Percentiles rank a stretch among this genome's conserved stretches.
Evolutionary conservation across 1,140 invertebrate species (phyloP).

Genomic region (Lutraria rhynchaena): DNA sequence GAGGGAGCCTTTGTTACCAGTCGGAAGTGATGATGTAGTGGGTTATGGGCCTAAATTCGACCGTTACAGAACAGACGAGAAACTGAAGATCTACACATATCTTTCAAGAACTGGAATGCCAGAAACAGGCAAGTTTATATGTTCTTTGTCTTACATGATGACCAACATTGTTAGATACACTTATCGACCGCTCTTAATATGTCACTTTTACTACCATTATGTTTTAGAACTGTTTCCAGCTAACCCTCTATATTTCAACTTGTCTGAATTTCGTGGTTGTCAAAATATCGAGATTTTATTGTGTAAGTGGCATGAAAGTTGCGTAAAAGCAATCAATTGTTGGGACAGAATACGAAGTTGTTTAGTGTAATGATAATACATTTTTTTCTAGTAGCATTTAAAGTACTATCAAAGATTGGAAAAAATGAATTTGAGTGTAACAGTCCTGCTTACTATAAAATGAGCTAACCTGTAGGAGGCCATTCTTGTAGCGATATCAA

Average conservation of each 20-base stretch:
- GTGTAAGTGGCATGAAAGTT: no score
- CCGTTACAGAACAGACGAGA: constrained; percentile 23
- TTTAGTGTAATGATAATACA: no score
- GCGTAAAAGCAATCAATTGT: no score
- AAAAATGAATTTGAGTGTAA: no score
- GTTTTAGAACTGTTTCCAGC: constrained; percentile 8
- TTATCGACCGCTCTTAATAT: background rate
- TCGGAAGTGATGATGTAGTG: constrained; percentile 6
- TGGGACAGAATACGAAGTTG: no score
- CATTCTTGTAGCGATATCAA: no score
- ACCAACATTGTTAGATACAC: background rate
- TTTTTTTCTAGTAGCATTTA: no score
- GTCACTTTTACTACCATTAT: background rate
- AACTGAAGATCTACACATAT: constrained; percentile 30
- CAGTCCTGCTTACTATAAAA: no score
- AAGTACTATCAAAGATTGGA: no score
- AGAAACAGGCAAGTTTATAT: constrained; percentile 32
- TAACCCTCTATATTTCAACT: constrained; percentile 16
- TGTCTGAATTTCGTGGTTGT: constrained; percentile 31
- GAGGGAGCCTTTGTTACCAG: constrained; percentile 51
- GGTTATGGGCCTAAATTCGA: constrained; percentile 21
- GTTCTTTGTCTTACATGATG: background rate
- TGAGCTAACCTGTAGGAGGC: no score
- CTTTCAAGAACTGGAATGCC: no score
- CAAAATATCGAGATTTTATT: no score